Percentiles rank a stretch among this genome's conserved stretches.
These are phyloP conservation scores for Parambassis ranga DNA, from an alignment of 2,797 vertebrate species.

Conservation along the genomic window DNA sequence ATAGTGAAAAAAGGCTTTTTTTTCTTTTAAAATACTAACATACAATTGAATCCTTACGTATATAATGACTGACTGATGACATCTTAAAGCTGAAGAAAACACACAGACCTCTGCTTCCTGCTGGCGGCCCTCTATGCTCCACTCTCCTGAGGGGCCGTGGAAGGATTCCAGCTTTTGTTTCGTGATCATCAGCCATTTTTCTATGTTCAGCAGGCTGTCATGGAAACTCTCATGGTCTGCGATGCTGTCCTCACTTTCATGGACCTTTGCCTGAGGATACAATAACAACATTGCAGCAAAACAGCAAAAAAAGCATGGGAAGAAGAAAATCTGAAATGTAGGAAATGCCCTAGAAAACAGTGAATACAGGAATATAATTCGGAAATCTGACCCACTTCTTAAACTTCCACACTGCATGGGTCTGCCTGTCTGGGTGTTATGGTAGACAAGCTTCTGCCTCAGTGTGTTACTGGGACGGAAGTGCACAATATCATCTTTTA, in stretches of 20 bases:
- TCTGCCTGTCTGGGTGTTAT: too few relatives aligned
- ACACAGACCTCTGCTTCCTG: slow-evolving; percentile 83
- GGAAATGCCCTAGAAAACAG: too few relatives aligned
- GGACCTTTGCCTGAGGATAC: slow-evolving; percentile 60
- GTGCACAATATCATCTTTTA: too few relatives aligned
- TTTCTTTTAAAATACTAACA: neutral
- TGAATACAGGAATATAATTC: too few relatives aligned
- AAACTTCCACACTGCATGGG: too few relatives aligned
- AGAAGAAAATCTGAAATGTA: too few relatives aligned
- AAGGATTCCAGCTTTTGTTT: slow-evolving; percentile 82
- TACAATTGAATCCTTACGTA: neutral
- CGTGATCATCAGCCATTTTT: slow-evolving; percentile 84
- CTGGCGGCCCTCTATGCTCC: slow-evolving; percentile 67
- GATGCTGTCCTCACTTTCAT: slow-evolving; percentile 71
- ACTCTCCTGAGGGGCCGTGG: slow-evolving; percentile 50
- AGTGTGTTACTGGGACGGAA: too few relatives aligned
- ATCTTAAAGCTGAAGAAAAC: neutral
- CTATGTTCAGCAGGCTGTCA: slow-evolving; percentile 80
- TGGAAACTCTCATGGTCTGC: slow-evolving; percentile 82
- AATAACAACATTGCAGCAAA: neutral
- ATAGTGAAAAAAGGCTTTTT: too few relatives aligned
- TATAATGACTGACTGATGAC: neutral
- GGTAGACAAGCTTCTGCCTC: too few relatives aligned
- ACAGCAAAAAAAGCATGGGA: neutral
- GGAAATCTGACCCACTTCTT: too few relatives aligned